Evolutionary conservation across 2,888 invertebrate genomes (phyloP), one percentile per base, ranked within the genome.

Genomic region (Melinopterus prodromus): DNA sequence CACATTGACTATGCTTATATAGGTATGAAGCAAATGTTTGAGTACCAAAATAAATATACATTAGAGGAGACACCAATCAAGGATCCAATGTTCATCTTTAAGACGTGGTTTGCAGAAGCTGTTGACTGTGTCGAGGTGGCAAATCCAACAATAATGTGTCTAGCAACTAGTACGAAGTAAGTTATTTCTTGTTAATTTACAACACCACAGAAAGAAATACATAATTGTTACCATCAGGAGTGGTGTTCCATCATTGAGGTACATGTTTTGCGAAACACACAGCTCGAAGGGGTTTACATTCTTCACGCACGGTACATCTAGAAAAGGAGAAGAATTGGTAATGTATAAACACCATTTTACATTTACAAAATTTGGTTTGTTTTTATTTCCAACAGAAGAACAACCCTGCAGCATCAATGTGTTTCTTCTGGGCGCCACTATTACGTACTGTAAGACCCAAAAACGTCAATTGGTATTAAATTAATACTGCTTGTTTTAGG

Each of bases 381-480:
- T 77, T 70, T 77, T 79, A 81, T 81, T 80, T 4, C 82, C 90
- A 91, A 79, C 82, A 95, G 95, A 91, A 89, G 26, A 91, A 91
- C 84, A 98, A 98, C 89, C 94, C 96, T 9, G 92, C 93, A 87
- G 98, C 95, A 15, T 95, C 97, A 14, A 91, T 97, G 83, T 94
- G 96, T 81, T 95, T 98, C 86, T 98, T 96, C 86, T 98, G 98
- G 98, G 94, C 95, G 86, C 91, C 94, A 5, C 87, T 97, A n/a
- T 15, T 74, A 74, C 35, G 26, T 26, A 36, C 26, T 2, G 26
- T 26, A 26, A 26, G 26, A 26, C 26, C 26, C 3, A 26, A 26
- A 26, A 26, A 26, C 26, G 3, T 6, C 36, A 71, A 12, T 4
- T 71, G 9, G 6, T 16, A 71, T 26, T 26, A 26, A 1, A 26